Base-by-base conservation (phyloP, 2,888 invertebrate species). In the Dolichopus griseipennis region DNA sequence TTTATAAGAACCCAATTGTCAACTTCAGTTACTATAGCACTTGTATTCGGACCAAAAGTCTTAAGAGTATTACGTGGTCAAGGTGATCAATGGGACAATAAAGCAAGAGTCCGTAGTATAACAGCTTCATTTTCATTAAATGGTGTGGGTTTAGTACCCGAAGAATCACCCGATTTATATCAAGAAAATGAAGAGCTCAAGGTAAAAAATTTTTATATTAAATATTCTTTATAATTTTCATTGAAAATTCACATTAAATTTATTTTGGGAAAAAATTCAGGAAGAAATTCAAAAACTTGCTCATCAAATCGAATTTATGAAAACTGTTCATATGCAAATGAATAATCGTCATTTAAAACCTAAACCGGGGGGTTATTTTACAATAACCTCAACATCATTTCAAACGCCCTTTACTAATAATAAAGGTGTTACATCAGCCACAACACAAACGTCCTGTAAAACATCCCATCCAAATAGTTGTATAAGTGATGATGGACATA, bases 291-390 rank as follows among this genome's bases (percentile, higher is more conserved):
- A 94, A 76, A 94, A 93, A 78, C 82, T 95, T 72, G 94, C 94
- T 0, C 92, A 92, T 33, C 93, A 94, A 81, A 93, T 95, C 74
- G 94, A 95, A 80, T 92, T 92, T 81, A 93, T 94, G 92, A 93
- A 93, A 83, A 93, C 93, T 79, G 93, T 94, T 22, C 92, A 93
- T 77, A 94, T 95, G 94, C 92, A 93, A 82, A 89, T 92, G 85
- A 92, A 94, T 83, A 95, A 95, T 81, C 85, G 93, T 8, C 94
- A 94, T 80, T 83, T 95, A 73, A 90, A 92, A 75, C 92, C 92
- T 70, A 90, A 91, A 73, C 87, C 88, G 1, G 92, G 92, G 22
- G 89, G 92, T 1, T 92, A 92, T 81, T 93, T 93, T 81, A 90
- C 87, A 67, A 84, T 86, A 66, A 79, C 84, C 63, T 83, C 84